Conservation (phyloP, 30 jellyfish, hydroid and myxozoan species). For the Rhopilema esculentum region DNA sequence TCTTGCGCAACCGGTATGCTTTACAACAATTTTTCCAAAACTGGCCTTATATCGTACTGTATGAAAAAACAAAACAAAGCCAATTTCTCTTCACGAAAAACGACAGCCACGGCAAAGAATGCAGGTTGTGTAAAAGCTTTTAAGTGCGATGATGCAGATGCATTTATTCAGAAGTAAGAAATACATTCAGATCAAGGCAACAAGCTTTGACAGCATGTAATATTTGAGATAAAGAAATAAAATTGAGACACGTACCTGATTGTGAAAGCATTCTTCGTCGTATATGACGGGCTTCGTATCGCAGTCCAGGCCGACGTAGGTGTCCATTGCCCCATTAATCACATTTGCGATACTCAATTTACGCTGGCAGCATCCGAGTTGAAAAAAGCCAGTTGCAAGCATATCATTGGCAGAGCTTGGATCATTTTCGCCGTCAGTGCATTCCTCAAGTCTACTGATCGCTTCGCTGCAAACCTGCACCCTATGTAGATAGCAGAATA, state of each 20-base stretch:
- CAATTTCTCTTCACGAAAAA: no score
- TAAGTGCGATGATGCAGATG: no score
- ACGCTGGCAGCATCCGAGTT: constrained; percentile 50
- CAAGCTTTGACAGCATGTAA: no score
- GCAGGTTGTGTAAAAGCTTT: no score
- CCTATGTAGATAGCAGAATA: background rate
- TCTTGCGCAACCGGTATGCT: no score
- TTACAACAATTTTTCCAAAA: no score
- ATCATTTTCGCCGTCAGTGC: background rate
- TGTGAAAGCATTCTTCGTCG: background rate
- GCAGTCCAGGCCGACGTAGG: background rate
- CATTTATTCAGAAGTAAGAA: no score
- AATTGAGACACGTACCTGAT: background rate
- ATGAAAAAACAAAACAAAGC: no score
- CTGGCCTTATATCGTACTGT: no score
- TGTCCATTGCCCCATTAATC: background rate
- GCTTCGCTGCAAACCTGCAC: constrained; percentile 36
- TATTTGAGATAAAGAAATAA: background rate
- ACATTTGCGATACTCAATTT: background rate
- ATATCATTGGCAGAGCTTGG: constrained; percentile 13
- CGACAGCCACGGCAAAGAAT: no score
- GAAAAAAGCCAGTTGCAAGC: constrained; percentile 45
- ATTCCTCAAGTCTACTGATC: constrained; percentile 4
- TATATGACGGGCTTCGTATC: background rate
- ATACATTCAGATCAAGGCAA: no score